Evolutionary conservation across 1,140 invertebrate species (phyloP).

Genomic region (Heliconius hermathena): DNA sequence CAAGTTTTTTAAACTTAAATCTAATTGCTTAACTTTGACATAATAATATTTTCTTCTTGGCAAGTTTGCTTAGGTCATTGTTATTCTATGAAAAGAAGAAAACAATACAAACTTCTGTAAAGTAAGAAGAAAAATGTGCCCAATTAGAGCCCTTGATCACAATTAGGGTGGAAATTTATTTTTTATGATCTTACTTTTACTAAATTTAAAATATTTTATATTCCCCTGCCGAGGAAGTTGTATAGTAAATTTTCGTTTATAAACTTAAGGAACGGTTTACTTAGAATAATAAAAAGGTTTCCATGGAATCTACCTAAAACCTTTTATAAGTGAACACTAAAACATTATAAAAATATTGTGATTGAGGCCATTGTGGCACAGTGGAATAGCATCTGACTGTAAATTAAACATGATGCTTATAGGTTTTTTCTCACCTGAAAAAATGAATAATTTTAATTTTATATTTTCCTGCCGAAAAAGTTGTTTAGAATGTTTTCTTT

Average conservation of each 20-base stretch:
- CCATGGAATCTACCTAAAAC: too few species aligned
- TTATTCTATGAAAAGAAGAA: constrained; percentile 4
- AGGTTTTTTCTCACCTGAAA: too few species aligned
- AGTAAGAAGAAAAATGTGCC: constrained; percentile 23
- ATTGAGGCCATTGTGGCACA: too few species aligned
- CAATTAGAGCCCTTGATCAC: constrained; percentile 29
- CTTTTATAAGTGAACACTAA: too few species aligned
- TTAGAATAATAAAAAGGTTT: too few species aligned
- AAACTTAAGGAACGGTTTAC: too few species aligned
- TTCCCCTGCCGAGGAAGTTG: neutral
- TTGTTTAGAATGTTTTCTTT: too few species aligned
- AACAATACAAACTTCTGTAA: constrained; percentile 11
- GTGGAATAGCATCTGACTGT: too few species aligned
- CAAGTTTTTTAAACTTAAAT: neutral
- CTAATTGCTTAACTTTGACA: neutral
- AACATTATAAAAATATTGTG: too few species aligned
- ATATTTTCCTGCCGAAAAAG: too few species aligned
- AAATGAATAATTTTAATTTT: too few species aligned
- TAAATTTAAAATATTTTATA: constrained; percentile 1
- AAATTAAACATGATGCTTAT: too few species aligned
- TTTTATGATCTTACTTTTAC: constrained; percentile 3
- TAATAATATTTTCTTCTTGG: constrained; percentile 3
- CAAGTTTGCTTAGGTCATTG: constrained; percentile 14
- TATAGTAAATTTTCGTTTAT: neutral
- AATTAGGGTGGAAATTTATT: constrained; percentile 22